phyloP scores from a whole-genome alignment of 1,140 invertebrate species.

The Pogonomyrmex californicus region DNA sequence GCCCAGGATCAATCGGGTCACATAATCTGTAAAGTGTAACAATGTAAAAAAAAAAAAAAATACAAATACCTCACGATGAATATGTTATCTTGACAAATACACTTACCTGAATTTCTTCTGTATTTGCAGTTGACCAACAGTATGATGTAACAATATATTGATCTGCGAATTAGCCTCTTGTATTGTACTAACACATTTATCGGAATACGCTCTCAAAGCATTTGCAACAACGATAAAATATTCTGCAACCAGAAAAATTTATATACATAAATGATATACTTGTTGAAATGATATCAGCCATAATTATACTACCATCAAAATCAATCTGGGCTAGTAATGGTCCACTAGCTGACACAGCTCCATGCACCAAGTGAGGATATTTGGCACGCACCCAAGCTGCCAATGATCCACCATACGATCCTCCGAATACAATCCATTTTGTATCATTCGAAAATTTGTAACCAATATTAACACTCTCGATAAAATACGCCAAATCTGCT shows the following conservation, averaged over 20 bases:
- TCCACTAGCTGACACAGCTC: constrained; percentile 95
- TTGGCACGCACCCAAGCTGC: constrained; percentile 96
- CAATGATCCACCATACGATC: constrained; percentile 96
- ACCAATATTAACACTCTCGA: constrained; percentile 89
- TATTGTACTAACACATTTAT: constrained; percentile 89
- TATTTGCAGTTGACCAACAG: constrained; percentile 89
- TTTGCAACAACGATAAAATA: constrained; percentile 92
- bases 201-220: constrained; percentile 89
- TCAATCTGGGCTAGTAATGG: constrained; percentile 94
- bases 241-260: constrained; percentile 87
- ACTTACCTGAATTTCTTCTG: constrained; percentile 90
- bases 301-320: constrained; percentile 90
- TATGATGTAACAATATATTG: constrained; percentile 88
- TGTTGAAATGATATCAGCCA: background rate
- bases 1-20: constrained; percentile 89
- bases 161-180: constrained; percentile 90
- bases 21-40: constrained; percentile 90
- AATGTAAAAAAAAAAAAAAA: constrained; percentile 4
- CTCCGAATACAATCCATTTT: constrained; percentile 98
- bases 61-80: background rate
- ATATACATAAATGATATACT: constrained; percentile 5
- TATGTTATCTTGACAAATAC: background rate
- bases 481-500: constrained; percentile 95
- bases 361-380: constrained; percentile 96
- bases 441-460: constrained; percentile 89